Evolutionary conservation across 2,888 invertebrate species (phyloP).

Genomic region (Cecidostiba fungosa): DNA sequence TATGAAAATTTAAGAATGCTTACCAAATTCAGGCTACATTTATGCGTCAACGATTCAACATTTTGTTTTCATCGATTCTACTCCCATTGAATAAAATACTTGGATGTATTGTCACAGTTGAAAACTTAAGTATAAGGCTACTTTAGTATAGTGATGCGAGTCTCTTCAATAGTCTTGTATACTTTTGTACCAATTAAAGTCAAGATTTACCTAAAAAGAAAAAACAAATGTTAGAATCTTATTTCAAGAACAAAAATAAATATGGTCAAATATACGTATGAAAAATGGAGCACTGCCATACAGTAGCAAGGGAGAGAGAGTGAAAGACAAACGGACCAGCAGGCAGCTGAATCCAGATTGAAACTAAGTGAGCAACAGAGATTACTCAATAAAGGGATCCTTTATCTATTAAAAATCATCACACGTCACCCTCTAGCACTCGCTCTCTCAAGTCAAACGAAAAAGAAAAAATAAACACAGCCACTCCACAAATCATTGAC

Average conservation of each 20-base stretch:
- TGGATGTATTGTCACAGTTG: constrained; percentile 33
- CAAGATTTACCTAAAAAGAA: constrained; percentile 38
- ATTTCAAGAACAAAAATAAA: neutral
- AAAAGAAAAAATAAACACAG: neutral
- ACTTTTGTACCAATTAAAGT: neutral
- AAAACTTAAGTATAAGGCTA: constrained; percentile 17
- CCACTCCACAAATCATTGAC: neutral
- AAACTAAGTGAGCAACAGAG: constrained; percentile 41
- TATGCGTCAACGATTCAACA: constrained; percentile 58
- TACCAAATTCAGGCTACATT: constrained; percentile 54
- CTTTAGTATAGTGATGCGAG: neutral
- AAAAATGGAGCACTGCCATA: neutral
- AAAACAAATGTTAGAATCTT: neutral
- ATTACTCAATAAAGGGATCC: constrained; percentile 52
- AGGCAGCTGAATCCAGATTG: constrained; percentile 42
- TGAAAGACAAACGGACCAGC: constrained; percentile 5
- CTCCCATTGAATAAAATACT: constrained; percentile 10
- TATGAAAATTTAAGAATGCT: neutral
- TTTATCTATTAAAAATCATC: constrained; percentile 39
- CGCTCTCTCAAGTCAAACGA: neutral
- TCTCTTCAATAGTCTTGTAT: neutral
- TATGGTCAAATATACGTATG: neutral
- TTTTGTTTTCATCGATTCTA: constrained; percentile 23
- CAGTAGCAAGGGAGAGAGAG: neutral
- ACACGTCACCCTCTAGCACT: neutral